Conservation (phyloP, 2,888 invertebrate genomes). For the Apodemia mormo region DNA sequence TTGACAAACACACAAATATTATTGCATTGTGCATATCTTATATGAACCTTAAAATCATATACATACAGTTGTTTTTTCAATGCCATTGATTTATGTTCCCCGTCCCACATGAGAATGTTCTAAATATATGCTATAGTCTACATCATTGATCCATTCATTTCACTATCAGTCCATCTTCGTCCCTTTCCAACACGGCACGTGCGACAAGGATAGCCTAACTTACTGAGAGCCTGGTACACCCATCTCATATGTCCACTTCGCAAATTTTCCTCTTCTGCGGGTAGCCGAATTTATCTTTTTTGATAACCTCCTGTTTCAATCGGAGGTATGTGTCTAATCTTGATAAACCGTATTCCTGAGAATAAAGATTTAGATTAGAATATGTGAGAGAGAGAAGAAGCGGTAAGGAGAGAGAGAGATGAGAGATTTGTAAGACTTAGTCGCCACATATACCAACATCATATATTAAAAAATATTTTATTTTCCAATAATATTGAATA, state of each 20-base stretch:
- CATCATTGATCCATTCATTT: slow-evolving; percentile 23
- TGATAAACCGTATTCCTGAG: slow-evolving; percentile 85
- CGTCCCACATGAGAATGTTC: neutral
- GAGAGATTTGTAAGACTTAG: too few species aligned
- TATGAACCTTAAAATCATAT: slow-evolving; percentile 5
- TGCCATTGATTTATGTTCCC: neutral
- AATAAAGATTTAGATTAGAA: slow-evolving; percentile 30
- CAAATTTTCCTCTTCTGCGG: slow-evolving; percentile 75
- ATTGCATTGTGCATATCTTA: neutral
- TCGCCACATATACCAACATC: too few species aligned
- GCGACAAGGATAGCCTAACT: slow-evolving; percentile 31
- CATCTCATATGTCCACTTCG: slow-evolving; percentile 76
- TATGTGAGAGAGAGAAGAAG: neutral
- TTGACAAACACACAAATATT: neutral
- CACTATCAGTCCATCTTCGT: slow-evolving; percentile 23
- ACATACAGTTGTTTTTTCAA: neutral
- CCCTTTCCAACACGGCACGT: slow-evolving; percentile 20
- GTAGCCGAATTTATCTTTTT: slow-evolving; percentile 63
- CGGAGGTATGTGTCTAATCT: slow-evolving; percentile 83
- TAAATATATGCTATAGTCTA: neutral
- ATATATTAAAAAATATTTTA: too few species aligned
- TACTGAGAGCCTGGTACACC: slow-evolving; percentile 19
- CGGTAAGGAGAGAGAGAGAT: too few species aligned
- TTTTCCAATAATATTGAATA: too few species aligned
- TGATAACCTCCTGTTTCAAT: slow-evolving; percentile 81